Conservation (phyloP, 2,113 vertebrate genomes). For the Platanista minor region DNA sequence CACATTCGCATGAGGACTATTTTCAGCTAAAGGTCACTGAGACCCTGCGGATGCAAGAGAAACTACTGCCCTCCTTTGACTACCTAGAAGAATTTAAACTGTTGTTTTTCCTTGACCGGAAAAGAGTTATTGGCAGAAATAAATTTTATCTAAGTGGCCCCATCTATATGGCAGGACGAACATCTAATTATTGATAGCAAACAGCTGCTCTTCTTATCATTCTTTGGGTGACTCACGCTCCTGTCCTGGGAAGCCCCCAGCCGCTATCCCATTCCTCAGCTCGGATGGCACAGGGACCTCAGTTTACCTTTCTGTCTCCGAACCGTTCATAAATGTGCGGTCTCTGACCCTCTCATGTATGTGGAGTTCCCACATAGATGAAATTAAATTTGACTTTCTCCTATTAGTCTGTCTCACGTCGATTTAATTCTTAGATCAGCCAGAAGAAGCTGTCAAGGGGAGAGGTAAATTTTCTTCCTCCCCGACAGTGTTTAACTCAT, state of each 20-base stretch:
- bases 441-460: neutral
- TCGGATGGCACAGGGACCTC: neutral
- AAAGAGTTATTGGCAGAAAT: neutral
- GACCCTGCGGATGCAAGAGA: neutral
- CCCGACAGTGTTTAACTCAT: neutral
- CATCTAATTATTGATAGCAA: neutral
- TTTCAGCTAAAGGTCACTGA: neutral
- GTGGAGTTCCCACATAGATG: neutral
- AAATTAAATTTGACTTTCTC: neutral
- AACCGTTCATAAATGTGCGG: neutral
- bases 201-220: neutral
- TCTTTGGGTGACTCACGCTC: neutral
- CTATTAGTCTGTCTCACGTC: neutral
- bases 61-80: neutral
- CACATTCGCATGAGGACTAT: neutral
- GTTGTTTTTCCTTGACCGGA: neutral
- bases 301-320: neutral
- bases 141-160: neutral
- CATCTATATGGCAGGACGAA: neutral
- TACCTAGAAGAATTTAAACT: neutral
- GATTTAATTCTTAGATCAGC: neutral
- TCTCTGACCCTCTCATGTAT: neutral
- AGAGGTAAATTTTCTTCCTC: neutral
- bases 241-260: neutral
- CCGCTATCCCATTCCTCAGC: neutral